A percentile compares a stretch with the other conserved stretches of the same genome.
Evolutionary conservation across 2,797 vertebrate species (phyloP).

Genomic region (Trichosurus vulpecula): DNA sequence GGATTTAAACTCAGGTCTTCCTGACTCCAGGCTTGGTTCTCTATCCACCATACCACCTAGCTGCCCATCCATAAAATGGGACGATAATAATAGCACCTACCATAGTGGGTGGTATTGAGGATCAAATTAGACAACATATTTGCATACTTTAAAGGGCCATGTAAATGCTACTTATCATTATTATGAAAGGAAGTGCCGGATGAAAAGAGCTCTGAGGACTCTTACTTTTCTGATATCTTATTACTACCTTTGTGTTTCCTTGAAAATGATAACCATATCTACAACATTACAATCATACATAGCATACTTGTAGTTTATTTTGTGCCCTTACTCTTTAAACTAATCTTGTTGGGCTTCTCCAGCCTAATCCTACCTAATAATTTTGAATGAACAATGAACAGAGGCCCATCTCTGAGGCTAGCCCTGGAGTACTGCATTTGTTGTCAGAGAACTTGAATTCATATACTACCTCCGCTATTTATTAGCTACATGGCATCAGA

Average conservation of each 20-base stretch:
- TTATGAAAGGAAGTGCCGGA: neutral
- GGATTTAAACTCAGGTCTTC: neutral
- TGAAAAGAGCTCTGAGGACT: neutral
- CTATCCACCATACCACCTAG: neutral
- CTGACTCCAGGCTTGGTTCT: neutral
- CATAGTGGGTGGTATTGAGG: neutral
- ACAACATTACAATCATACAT: neutral
- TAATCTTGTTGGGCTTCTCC: neutral
- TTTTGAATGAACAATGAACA: neutral
- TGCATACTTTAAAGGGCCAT: neutral
- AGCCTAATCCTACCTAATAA: neutral
- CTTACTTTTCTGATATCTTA: neutral
- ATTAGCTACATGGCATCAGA: neutral
- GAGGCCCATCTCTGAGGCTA: neutral
- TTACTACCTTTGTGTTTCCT: neutral
- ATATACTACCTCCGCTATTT: neutral
- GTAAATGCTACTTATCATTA: neutral
- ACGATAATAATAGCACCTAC: neutral
- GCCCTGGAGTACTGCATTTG: neutral
- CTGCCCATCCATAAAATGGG: neutral
- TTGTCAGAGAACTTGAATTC: neutral
- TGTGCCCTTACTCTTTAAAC: neutral
- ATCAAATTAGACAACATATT: neutral
- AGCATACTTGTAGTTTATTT: neutral
- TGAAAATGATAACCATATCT: neutral